A percentile compares a stretch with the other conserved stretches of the same genome.
Conservation (phyloP, 2,888 invertebrate species). For the Dryobota labecula region DNA sequence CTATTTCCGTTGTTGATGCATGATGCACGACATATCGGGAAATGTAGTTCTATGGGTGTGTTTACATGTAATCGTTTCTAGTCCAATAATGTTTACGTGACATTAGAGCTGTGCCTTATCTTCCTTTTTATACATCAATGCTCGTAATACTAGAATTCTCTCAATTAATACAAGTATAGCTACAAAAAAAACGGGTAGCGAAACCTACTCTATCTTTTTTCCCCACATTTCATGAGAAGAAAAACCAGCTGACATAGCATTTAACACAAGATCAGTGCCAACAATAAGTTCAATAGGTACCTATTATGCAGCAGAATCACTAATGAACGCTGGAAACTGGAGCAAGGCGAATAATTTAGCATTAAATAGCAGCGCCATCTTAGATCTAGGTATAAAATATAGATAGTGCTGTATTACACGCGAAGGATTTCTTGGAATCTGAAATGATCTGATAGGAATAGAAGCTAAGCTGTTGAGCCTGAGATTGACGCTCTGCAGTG, state of each 20-base stretch:
- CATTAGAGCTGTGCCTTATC: too few relatives aligned
- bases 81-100: too few relatives aligned
- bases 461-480: background rate
- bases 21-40: too few relatives aligned
- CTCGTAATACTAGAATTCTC: too few relatives aligned
- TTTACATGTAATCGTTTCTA: too few relatives aligned
- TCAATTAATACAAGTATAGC: too few relatives aligned
- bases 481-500: background rate
- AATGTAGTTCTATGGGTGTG: too few relatives aligned
- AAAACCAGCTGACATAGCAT: conserved; percentile 13
- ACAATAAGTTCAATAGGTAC: conserved; percentile 26
- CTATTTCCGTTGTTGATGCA: too few relatives aligned
- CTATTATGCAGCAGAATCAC: conserved; percentile 47
- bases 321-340: conserved; percentile 60
- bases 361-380: conserved; percentile 45
- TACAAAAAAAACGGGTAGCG: background rate
- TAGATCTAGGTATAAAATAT: conserved; percentile 28
- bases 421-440: conserved; percentile 29
- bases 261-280: conserved; percentile 28
- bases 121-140: too few relatives aligned
- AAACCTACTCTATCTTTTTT: background rate
- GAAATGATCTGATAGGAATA: background rate
- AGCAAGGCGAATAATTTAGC: conserved; percentile 59
- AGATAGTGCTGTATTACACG: conserved; percentile 16
- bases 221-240: background rate